Conservation (phyloP, 2,888 invertebrate species). For the Patella pellucida region DNA sequence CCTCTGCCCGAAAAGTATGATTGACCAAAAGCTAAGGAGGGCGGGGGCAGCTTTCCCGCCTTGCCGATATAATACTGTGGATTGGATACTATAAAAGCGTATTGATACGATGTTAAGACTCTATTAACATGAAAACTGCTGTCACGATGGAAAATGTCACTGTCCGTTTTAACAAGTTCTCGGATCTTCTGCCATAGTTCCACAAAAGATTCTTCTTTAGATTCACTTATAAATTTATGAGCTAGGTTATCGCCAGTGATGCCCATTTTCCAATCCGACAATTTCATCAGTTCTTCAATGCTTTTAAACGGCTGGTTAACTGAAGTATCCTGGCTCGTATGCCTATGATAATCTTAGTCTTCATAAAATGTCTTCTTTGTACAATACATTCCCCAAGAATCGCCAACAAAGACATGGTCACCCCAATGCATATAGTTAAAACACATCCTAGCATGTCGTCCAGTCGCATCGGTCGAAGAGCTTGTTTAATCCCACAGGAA, state of each 20-base stretch:
- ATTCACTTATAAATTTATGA: not conserved
- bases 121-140: not conserved
- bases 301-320: not conserved
- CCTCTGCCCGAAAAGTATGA: too few species aligned
- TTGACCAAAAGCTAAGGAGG: too few species aligned
- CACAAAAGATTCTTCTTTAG: not conserved
- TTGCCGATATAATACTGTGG: not conserved
- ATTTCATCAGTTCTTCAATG: not conserved
- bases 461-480: too few species aligned
- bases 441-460: too few species aligned
- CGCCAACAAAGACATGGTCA: too few species aligned
- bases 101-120: not conserved
- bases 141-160: not conserved
- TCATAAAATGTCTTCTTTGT: too few species aligned
- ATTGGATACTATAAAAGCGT: not conserved
- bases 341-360: too few species aligned
- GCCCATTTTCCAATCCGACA: not conserved
- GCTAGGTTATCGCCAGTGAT: not conserved
- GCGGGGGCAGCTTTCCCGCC: too few species aligned
- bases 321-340: too few species aligned
- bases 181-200: not conserved
- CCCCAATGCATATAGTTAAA: too few species aligned
- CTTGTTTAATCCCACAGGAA: not conserved
- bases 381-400: too few species aligned
- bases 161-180: not conserved